Conservation (phyloP, 2,797 vertebrate species). For the Hippopotamyrus pictus region DNA sequence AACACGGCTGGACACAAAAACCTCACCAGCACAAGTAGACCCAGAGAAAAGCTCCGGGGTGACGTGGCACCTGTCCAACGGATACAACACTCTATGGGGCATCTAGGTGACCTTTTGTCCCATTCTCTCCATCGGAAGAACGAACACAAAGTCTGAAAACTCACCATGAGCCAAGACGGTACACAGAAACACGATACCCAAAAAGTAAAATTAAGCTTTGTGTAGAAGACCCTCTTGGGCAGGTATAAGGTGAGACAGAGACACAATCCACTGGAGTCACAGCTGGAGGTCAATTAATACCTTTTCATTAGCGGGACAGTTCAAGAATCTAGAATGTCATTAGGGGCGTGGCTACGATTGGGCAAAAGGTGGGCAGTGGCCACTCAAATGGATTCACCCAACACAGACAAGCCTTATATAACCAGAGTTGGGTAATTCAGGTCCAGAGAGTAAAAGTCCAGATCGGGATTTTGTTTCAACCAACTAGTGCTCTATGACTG, state of each 20-base stretch:
- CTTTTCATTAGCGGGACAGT: not conserved
- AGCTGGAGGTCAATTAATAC: not conserved
- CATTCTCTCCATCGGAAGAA: not conserved
- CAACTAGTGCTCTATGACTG: not conserved
- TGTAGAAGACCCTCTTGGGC: not conserved
- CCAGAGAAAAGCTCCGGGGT: not conserved
- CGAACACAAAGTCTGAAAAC: not conserved
- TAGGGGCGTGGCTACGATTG: not conserved
- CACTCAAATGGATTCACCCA: not conserved
- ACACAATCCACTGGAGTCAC: not conserved
- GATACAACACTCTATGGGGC: not conserved
- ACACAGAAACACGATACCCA: not conserved
- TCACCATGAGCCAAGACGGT: not conserved
- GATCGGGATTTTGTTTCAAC: not conserved
- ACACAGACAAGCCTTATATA: not conserved
- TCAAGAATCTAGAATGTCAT: not conserved
- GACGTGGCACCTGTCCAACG: not conserved
- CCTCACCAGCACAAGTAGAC: not conserved
- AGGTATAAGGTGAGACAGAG: not conserved
- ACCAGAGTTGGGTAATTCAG: not conserved
- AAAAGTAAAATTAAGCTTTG: not conserved
- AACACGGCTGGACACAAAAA: not conserved
- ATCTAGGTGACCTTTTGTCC: not conserved
- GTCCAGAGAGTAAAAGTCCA: not conserved
- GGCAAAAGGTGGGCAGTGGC: not conserved